Percentiles rank a stretch among this genome's conserved stretches.
These are phyloP conservation scores for Callyntrura sp. DNA, from an alignment of 2,888 invertebrate species.

Conservation along the genomic window DNA sequence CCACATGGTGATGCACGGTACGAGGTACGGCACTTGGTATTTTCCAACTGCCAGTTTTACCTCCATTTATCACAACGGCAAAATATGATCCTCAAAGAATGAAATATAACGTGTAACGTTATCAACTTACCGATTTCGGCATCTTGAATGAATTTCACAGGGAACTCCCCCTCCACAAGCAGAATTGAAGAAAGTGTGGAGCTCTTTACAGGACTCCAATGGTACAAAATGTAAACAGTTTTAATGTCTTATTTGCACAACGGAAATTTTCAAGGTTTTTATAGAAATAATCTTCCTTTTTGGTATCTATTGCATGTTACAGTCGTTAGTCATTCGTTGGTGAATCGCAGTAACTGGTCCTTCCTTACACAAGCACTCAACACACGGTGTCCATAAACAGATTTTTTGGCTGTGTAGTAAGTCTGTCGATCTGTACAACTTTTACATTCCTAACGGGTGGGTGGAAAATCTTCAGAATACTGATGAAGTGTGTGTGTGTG, in stretches of 20 bases:
- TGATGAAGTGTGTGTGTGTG: not conserved
- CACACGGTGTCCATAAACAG: too few species aligned
- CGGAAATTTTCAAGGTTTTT: not conserved
- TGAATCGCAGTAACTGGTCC: not conserved
- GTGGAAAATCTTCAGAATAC: not conserved
- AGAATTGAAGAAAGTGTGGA: not conserved
- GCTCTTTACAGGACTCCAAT: not conserved
- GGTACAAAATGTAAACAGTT: not conserved
- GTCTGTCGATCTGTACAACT: too few species aligned
- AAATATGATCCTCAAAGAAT: too few species aligned
- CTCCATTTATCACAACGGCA: too few species aligned
- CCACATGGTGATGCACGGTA: conserved; percentile 4
- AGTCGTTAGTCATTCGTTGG: too few species aligned
- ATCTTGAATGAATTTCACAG: conserved; percentile 76
- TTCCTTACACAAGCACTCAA: not conserved
- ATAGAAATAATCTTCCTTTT: not conserved
- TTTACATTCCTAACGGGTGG: not conserved
- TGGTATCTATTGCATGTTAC: not conserved
- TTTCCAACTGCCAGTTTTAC: too few species aligned
- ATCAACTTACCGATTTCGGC: conserved; percentile 83
- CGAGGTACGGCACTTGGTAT: too few species aligned
- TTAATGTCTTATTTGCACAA: not conserved
- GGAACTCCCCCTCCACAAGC: not conserved
- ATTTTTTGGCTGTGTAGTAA: too few species aligned
- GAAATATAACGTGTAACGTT: not conserved